phyloP scores from a whole-genome alignment of 92 coral and sea anemone genomes.

The Phymanthus crucifer region DNA sequence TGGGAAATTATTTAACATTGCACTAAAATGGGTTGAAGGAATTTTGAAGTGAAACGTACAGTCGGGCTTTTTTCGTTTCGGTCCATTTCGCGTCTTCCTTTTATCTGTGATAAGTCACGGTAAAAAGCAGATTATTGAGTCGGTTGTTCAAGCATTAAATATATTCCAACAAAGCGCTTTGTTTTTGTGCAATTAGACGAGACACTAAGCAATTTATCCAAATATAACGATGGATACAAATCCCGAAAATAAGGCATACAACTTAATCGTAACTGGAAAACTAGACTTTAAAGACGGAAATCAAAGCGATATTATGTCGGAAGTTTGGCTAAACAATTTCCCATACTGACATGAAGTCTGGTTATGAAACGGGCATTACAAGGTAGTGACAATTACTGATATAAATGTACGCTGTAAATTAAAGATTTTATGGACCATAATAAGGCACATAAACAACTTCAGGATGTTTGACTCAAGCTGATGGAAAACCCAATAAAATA shows the following conservation, averaged over 20 bases:
- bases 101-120: conserved; percentile 37
- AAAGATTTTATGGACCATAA: conserved; percentile 21
- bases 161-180: conserved; percentile 25
- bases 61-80: conserved; percentile 13
- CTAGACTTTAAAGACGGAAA: not conserved
- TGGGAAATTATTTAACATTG: not conserved
- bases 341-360: not conserved
- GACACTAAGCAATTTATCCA: conserved; percentile 25
- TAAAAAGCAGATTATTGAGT: conserved; percentile 2
- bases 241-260: not conserved
- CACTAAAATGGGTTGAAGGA: not conserved
- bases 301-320: conserved; percentile 2
- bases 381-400: not conserved
- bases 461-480: conserved; percentile 22
- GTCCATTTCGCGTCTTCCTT: conserved; percentile 29
- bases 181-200: conserved; percentile 21
- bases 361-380: not conserved
- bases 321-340: conserved; percentile 20
- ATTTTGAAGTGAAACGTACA: conserved; percentile 28
- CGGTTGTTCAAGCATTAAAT: not conserved
- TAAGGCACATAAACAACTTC: conserved; percentile 20
- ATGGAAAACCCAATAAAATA: conserved; percentile 19
- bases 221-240: not conserved
- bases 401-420: conserved; percentile 22
- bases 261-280: not conserved